Evolutionary conservation across 2,113 vertebrate species (phyloP), one percentile per base, ranked within the genome.

Genomic region (Beaufortia kweichowensis): DNA sequence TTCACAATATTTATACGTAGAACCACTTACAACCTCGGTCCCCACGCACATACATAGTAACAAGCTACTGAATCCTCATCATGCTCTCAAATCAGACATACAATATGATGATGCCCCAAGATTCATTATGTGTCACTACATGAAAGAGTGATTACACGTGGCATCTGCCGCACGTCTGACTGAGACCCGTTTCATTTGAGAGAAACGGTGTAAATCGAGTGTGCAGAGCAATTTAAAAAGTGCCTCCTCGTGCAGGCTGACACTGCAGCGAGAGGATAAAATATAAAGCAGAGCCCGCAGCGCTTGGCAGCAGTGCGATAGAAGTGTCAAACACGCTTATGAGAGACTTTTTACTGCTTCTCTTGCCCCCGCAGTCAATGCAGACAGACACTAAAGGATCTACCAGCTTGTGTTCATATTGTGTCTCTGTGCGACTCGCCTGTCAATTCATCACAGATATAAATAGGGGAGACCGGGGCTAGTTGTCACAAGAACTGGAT

Each of bases 311-410:
- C 65, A 74, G 61, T 74, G 85, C 84, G 68, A 81, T 82, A 83
- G 81, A 85, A 82, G 81, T 86, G 86, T 87, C 88, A 87, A 78
- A 79, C 70, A 78, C 65, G 76, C 84, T 86, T 85, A 82, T 77
- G 21, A 75, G 55, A 53, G 55, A 80, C 76, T 72, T 67, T 86
- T 85, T 86, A 85, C 85, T 78, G 82, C 78, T 82, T 82, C 64
- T 86, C 78, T 73, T 71, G 82, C 62, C 84, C 50, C 75, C 55
- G 75, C 76, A 81, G 82, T 83, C 75, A 76, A 69, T 76, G 50
- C 80, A 60, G 17, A 78, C 21, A 55, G 73, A 82, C 73, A 55
- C 50, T 72, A 26, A 59, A 72, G 24, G 35, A 72, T 43, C 55
- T 17, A 59, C 53, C 55, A 72, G 69, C 55, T 59, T 28, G 69